Conservation (phyloP, 2,113 vertebrate genomes). For the Cyphomyrus discorhynchus region DNA sequence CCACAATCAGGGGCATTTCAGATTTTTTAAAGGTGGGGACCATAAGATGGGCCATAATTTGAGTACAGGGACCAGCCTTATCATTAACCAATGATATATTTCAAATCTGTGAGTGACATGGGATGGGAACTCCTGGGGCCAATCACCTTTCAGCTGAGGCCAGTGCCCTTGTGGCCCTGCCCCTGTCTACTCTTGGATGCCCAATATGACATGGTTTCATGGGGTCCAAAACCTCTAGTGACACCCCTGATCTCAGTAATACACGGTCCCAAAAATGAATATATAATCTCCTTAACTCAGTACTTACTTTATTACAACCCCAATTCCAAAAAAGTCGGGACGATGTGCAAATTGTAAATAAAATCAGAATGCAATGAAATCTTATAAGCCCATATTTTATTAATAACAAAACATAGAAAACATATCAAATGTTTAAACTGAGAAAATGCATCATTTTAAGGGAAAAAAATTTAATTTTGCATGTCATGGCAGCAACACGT, state of each 20-base stretch:
- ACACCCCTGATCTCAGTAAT: not conserved
- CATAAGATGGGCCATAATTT: not conserved
- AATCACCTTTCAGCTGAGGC: not conserved
- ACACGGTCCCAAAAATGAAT: not conserved
- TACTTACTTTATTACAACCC: not conserved
- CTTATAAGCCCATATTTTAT: no score
- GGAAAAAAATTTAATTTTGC: no score
- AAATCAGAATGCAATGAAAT: no score
- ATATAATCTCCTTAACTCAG: not conserved
- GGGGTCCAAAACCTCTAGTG: not conserved
- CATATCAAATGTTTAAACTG: no score
- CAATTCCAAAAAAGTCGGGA: no score
- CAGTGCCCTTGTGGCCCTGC: not conserved
- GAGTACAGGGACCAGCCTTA: not conserved
- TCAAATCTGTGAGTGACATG: not conserved
- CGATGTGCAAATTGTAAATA: no score
- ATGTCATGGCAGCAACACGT: no score
- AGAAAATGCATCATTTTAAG: no score
- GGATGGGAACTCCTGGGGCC: not conserved
- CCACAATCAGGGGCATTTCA: not conserved
- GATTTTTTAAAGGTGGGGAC: not conserved
- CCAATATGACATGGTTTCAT: not conserved
- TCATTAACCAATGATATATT: not conserved
- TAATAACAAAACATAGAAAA: no score
- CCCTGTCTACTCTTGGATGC: not conserved